These are phyloP conservation scores for Athalia circularis DNA, from an alignment of 2,888 invertebrate species.

Conservation along the genomic window DNA sequence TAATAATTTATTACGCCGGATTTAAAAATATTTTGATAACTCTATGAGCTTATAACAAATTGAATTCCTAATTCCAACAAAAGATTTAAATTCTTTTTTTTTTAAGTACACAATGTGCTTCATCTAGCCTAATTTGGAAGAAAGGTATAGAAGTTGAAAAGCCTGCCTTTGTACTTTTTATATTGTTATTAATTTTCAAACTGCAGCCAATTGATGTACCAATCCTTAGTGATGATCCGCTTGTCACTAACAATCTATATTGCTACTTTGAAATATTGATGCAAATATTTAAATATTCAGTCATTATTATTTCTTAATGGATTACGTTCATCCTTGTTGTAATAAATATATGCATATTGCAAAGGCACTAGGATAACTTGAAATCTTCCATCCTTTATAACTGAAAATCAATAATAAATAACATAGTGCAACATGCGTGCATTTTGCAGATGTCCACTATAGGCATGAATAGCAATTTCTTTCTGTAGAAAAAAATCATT, in stretches of 20 bases:
- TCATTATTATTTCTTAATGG: background rate
- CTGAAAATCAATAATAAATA: background rate
- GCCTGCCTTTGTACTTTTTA: background rate
- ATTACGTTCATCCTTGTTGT: too few relatives aligned
- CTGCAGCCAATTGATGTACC: background rate
- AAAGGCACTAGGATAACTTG: conserved; percentile 19
- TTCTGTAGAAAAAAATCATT: background rate
- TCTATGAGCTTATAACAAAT: too few relatives aligned
- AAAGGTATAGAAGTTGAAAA: too few relatives aligned
- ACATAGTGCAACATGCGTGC: background rate
- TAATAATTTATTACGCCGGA: too few relatives aligned
- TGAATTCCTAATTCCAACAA: too few relatives aligned
- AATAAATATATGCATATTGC: background rate
- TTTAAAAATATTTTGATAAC: too few relatives aligned
- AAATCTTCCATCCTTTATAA: background rate
- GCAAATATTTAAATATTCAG: background rate
- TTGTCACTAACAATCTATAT: conserved; percentile 6
- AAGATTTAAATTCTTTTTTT: too few relatives aligned
- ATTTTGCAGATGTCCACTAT: background rate
- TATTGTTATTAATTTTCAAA: conserved; percentile 35
- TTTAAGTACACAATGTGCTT: too few relatives aligned
- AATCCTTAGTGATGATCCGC: conserved; percentile 16
- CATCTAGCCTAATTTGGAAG: background rate
- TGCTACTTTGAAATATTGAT: background rate
- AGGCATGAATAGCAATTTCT: background rate